A percentile compares a stretch with the other conserved stretches of the same genome.
These are phyloP conservation scores for Menidia beryllina DNA, from an alignment of 2,113 vertebrate species.

Conservation along the genomic window DNA sequence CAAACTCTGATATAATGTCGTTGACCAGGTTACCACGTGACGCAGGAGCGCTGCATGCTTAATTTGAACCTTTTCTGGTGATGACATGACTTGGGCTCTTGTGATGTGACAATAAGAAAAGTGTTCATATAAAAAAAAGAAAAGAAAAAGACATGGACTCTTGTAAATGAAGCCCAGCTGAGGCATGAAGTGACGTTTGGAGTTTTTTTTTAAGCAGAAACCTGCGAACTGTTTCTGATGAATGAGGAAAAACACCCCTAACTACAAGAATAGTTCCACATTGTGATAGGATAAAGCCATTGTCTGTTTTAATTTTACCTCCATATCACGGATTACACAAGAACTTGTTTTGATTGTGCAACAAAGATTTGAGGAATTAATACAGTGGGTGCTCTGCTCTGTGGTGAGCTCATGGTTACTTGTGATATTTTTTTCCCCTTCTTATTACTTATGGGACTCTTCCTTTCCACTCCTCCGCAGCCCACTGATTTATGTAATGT, in stretches of 20 bases:
- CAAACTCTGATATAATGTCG: background rate
- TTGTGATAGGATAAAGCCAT: slow-evolving; percentile 15
- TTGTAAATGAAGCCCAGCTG: slow-evolving; percentile 25
- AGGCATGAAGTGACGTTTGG: slow-evolving; percentile 2
- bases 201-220: slow-evolving; percentile 26
- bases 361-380: slow-evolving; percentile 55
- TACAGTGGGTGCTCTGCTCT: slow-evolving; percentile 21
- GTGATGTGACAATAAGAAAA: background rate
- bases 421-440: slow-evolving; percentile 44
- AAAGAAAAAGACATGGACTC: background rate
- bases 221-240: slow-evolving; percentile 29
- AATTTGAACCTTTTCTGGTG: background rate
- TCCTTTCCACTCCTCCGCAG: slow-evolving; percentile 67
- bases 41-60: background rate
- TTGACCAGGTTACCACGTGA: too few species aligned
- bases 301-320: slow-evolving; percentile 32
- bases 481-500: slow-evolving; percentile 75
- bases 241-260: slow-evolving; percentile 8
- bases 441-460: slow-evolving; percentile 63
- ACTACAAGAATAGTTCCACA: slow-evolving; percentile 6
- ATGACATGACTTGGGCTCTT: background rate
- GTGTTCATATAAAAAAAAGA: background rate
- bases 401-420: slow-evolving; percentile 48
- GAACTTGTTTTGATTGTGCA: slow-evolving; percentile 65
- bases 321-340: slow-evolving; percentile 53